Evolutionary conservation across 1,140 invertebrate genomes (phyloP), one percentile per base, ranked within the genome.

Genomic region (Idris sp.): DNA sequence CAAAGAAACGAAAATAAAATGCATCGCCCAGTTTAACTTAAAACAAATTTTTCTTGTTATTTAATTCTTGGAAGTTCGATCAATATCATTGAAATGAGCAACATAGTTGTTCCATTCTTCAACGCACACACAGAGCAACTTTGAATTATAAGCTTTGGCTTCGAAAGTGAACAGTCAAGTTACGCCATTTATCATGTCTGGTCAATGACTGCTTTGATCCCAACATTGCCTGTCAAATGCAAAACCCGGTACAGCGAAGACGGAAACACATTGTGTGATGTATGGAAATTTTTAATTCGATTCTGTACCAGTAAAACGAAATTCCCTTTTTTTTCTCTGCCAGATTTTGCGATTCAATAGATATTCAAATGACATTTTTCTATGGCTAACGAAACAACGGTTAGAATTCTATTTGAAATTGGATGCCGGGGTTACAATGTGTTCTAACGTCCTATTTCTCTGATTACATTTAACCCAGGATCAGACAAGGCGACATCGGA

Each of bases 41-140:
- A n/a, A n/a, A n/a, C n/a, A n/a, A n/a, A 65, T 49, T 67, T 67
- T 56, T 56, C 31, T 40, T n/a, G n/a, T n/a, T n/a, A n/a, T n/a
- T n/a, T n/a, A n/a, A n/a, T n/a, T n/a, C n/a, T n/a, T n/a, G n/a
- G n/a, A n/a, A n/a, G 22, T 53, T 14, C 65, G 54, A 69, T 69
- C 65, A 69, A 61, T 69, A 69, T 31, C 48, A 69, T 69, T 69
- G 54, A 61, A 69, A 59, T 53, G 38, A n/a, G n/a, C n/a, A n/a
- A n/a, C n/a, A n/a, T n/a, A n/a, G n/a, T n/a, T n/a, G n/a, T n/a
- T n/a, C n/a, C n/a, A 30, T 59, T 69, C 36, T 58, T 40, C 26
- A 9, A 11, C 10, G 33, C 18, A 28, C 0, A 33, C 10, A 41
- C 18, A 28, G 0, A 33, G 28, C 25, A 19, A 7, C 19, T 15